Evolutionary conservation across 2,113 vertebrate genomes (phyloP).

Genomic region (Larimichthys crocea): DNA sequence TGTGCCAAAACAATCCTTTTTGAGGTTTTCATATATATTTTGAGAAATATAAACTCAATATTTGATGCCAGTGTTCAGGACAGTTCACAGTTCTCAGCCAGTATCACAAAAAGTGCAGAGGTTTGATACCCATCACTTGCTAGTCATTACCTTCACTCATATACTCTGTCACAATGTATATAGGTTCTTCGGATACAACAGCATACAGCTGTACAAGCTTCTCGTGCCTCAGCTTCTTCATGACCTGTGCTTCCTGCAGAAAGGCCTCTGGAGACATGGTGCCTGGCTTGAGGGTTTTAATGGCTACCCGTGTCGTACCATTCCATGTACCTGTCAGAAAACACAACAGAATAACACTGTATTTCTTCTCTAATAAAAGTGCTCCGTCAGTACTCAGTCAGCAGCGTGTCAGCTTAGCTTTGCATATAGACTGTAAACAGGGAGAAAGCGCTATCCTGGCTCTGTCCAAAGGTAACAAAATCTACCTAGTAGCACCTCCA

Average conservation of each 20-base stretch:
- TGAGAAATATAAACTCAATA: too few relatives aligned
- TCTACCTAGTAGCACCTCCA: background rate
- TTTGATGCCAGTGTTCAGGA: background rate
- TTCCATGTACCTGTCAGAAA: constrained; percentile 92
- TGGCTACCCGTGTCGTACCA: constrained; percentile 93
- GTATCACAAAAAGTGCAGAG: background rate
- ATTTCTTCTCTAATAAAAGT: background rate
- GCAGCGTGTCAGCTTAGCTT: background rate
- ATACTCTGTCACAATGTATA: constrained; percentile 97
- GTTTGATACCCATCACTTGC: background rate
- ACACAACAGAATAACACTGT: background rate
- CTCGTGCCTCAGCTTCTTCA: constrained; percentile 97
- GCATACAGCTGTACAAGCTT: constrained; percentile 97
- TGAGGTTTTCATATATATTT: too few relatives aligned
- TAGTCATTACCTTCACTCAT: constrained; percentile 92
- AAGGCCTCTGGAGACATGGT: constrained; percentile 98
- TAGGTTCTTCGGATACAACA: constrained; percentile 96
- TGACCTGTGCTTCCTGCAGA: constrained; percentile 97
- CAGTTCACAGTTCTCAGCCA: background rate
- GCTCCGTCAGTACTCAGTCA: background rate
- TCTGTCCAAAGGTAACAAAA: background rate
- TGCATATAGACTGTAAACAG: background rate
- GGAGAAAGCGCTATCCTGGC: background rate
- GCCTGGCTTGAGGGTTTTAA: constrained; percentile 95
- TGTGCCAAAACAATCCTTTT: background rate